A percentile compares a stretch with the other conserved stretches of the same genome.
Conservation (phyloP, 2,797 vertebrate species). For the Sebastes diaconus region DNA sequence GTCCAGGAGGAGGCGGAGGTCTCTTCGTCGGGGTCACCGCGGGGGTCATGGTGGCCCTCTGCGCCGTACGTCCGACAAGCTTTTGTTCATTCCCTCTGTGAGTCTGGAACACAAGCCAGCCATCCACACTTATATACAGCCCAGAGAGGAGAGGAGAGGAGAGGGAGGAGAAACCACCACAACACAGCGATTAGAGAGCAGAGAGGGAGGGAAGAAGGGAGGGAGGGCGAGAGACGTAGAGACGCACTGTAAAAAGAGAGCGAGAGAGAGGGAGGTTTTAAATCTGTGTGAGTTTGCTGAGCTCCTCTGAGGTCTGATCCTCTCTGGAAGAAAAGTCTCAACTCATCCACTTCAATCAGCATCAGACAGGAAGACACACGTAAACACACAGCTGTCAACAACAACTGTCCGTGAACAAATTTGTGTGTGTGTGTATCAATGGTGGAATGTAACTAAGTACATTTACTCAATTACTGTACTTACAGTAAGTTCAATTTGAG, state of each 20-base stretch:
- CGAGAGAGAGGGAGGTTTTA: slow-evolving; percentile 37
- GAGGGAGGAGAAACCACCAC: slow-evolving; percentile 72
- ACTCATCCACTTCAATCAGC: slow-evolving; percentile 49
- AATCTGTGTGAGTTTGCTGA: slow-evolving; percentile 62
- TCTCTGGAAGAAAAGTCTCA: slow-evolving; percentile 37
- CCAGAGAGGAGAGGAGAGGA: slow-evolving; percentile 17
- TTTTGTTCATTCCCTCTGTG: slow-evolving; percentile 50
- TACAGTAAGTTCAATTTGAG: too few relatives aligned
- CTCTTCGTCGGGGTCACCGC: slow-evolving; percentile 22
- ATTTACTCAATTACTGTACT: not conserved
- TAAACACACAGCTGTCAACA: slow-evolving; percentile 26
- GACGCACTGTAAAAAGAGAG: slow-evolving; percentile 14
- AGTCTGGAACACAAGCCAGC: slow-evolving; percentile 62
- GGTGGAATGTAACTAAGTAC: not conserved
- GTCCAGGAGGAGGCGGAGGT: not conserved
- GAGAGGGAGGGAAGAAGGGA: slow-evolving; percentile 3
- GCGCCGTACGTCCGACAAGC: slow-evolving; percentile 23
- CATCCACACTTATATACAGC: slow-evolving; percentile 77
- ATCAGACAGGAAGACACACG: slow-evolving; percentile 9
- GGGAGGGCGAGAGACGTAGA: slow-evolving; percentile 9
- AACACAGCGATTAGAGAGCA: slow-evolving; percentile 76
- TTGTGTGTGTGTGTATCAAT: not conserved
- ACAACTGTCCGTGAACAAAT: not conserved
- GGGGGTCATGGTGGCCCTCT: slow-evolving; percentile 58
- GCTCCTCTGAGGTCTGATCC: slow-evolving; percentile 59